Percentiles rank a stretch among this genome's conserved stretches.
Evolutionary conservation across 2,888 invertebrate species (phyloP).

Genomic region (Myopa tessellatipennis): DNA sequence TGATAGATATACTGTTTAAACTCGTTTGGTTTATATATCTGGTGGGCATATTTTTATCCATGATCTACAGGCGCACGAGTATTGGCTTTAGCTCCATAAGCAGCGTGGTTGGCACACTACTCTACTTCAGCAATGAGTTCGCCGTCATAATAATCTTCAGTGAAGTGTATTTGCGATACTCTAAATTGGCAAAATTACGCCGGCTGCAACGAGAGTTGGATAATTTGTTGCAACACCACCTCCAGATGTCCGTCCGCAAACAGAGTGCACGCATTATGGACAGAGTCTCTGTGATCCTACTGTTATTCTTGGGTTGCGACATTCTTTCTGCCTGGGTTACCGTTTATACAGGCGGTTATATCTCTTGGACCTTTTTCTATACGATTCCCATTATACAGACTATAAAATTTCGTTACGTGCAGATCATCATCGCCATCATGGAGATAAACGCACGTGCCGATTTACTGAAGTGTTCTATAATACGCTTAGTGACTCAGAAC

Average conservation of each 20-base stretch:
- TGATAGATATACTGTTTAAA: slow-evolving; percentile 34
- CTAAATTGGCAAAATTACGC: slow-evolving; percentile 7
- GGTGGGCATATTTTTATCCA: slow-evolving; percentile 4
- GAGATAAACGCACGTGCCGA: slow-evolving; percentile 41
- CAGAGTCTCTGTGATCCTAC: background rate
- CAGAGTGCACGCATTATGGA: background rate
- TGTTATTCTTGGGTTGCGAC: slow-evolving; percentile 29
- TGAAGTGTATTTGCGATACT: slow-evolving; percentile 15
- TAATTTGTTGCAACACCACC: slow-evolving; percentile 17
- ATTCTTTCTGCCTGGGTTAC: slow-evolving; percentile 19
- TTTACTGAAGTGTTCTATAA: slow-evolving; percentile 12
- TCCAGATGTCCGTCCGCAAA: background rate
- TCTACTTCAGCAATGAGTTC: slow-evolving; percentile 42
- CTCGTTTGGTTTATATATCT: slow-evolving; percentile 38
- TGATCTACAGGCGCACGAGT: slow-evolving; percentile 42
- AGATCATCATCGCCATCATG: slow-evolving; percentile 51
- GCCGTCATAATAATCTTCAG: slow-evolving; percentile 28
- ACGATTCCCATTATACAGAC: slow-evolving; percentile 11
- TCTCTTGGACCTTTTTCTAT: slow-evolving; percentile 32
- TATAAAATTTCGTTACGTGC: slow-evolving; percentile 49
- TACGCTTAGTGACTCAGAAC: slow-evolving; percentile 22
- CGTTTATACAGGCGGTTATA: background rate
- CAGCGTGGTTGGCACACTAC: slow-evolving; percentile 45
- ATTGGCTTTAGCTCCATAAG: slow-evolving; percentile 39
- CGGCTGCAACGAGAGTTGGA: slow-evolving; percentile 35